A percentile compares a stretch with the other conserved stretches of the same genome.
Conservation (phyloP, 2,888 invertebrate genomes). For the Emmelina monodactyla region DNA sequence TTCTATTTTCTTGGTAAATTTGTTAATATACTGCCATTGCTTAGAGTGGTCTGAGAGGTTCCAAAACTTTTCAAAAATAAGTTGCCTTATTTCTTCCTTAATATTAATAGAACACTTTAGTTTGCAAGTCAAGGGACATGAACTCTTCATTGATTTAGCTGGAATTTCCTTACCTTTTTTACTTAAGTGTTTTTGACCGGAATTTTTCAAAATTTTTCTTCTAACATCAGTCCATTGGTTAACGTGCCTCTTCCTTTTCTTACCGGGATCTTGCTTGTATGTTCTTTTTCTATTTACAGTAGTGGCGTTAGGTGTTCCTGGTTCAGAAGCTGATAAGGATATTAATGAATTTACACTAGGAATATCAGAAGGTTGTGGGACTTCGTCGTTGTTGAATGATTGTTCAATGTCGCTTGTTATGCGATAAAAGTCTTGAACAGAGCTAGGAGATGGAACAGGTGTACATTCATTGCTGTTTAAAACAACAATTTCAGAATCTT, state of each 20-base stretch:
- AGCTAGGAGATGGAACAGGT: conserved; percentile 5
- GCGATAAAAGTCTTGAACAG: too few relatives aligned
- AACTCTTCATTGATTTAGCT: too few relatives aligned
- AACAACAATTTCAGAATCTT: conserved; percentile 3
- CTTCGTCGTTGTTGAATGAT: too few relatives aligned
- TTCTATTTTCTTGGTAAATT: too few relatives aligned
- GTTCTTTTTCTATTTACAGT: conserved; percentile 6
- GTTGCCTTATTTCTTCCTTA: conserved; percentile 8
- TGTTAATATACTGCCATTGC: conserved; percentile 9
- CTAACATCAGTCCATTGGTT: conserved; percentile 9
- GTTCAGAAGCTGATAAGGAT: too few relatives aligned
- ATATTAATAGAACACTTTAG: conserved; percentile 5
- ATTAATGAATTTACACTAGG: too few relatives aligned
- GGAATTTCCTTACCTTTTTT: too few relatives aligned
- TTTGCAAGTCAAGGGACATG: too few relatives aligned
- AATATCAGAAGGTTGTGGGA: too few relatives aligned
- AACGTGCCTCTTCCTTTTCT: conserved; percentile 6
- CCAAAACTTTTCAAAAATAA: conserved; percentile 10
- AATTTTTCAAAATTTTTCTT: conserved; percentile 8
- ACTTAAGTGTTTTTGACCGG: conserved; percentile 6
- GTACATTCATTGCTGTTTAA: conserved; percentile 6
- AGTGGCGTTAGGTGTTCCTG: too few relatives aligned
- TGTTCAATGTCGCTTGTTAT: too few relatives aligned
- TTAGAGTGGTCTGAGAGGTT: conserved; percentile 7
- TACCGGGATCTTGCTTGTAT: conserved; percentile 7